Evolutionary conservation across 2,113 vertebrate species (phyloP), one percentile per base, ranked within the genome.

Genomic region (Murina feae): DNA sequence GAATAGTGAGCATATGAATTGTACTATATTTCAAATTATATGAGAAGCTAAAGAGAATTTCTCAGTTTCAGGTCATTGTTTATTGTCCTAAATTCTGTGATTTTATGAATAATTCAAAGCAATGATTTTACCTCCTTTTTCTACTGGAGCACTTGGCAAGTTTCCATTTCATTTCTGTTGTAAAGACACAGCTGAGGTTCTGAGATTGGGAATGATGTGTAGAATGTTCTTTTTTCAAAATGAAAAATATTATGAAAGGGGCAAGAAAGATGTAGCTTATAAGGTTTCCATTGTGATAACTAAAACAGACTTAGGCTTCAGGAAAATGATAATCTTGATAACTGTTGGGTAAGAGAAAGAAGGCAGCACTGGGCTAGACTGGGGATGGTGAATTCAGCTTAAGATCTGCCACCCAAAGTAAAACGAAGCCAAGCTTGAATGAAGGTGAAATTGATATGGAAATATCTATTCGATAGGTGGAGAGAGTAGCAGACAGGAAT

Each of bases 71-170:
- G 69, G 86, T 90, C 81, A 85, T 30, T 76, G 20, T 75, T 95
- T 94, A 63, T 23, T 76, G 28, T 65, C 32, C 79, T 94, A 94
- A 90, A 80, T 83, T 94, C 39, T 80, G 58, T 37, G 66, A 88
- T 86, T 95, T 86, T 95, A 92, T 95, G 75, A 94, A 95, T 96
- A 96, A 97, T 91, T 94, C 86, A 95, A 39, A 95, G 28, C 58
- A 71, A 94, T 55, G 53, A 87, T 32, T 95, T 94, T 95, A 74
- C 74, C 55, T 94, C 88, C 18, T 93, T 92, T 86, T 65, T 91
- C 53, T 91, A 47, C 18, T 44, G 4, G n/a, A 83, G 7, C 13
- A 90, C 35, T 91, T 89, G 93, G 94, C 68, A 86, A 80, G 42
- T 91, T 95, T 89, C 95, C 80, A 95, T 25, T 76, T 96, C 37